Conservation (phyloP, 1,140 invertebrate genomes). For the Ylistrum balloti region DNA sequence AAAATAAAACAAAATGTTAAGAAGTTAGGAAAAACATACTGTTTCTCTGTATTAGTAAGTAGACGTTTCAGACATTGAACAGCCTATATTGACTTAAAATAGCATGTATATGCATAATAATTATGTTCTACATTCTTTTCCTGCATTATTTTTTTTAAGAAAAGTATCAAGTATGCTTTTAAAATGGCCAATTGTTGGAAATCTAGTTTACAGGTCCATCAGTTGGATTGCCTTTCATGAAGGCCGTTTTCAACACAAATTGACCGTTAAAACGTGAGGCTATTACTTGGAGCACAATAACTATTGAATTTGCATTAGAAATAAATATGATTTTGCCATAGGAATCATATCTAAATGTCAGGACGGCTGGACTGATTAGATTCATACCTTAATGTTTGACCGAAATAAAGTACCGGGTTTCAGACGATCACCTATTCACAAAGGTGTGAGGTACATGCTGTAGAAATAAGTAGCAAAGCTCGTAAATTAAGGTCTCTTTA, state of each 20-base stretch:
- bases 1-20: no score
- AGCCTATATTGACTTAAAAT: no score
- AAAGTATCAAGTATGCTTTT: no score
- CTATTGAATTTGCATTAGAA: not conserved
- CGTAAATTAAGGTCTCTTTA: constrained; percentile 31
- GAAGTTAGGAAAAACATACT: no score
- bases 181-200: no score
- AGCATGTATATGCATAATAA: no score
- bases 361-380: not conserved
- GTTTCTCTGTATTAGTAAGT: no score
- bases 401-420: not conserved
- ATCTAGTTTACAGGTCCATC: no score
- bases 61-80: no score
- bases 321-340: constrained; percentile 2
- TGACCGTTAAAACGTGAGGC: constrained; percentile 13
- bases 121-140: no score
- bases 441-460: not conserved
- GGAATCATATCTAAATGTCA: constrained; percentile 21
- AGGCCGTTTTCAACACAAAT: not conserved
- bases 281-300: not conserved
- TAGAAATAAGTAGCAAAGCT: not conserved
- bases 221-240: not conserved
- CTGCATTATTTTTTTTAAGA: no score
- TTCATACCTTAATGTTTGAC: not conserved
- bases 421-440: not conserved